Evolutionary conservation across 2,113 vertebrate genomes (phyloP).

Genomic region (Brachypodius melanocephalos): DNA sequence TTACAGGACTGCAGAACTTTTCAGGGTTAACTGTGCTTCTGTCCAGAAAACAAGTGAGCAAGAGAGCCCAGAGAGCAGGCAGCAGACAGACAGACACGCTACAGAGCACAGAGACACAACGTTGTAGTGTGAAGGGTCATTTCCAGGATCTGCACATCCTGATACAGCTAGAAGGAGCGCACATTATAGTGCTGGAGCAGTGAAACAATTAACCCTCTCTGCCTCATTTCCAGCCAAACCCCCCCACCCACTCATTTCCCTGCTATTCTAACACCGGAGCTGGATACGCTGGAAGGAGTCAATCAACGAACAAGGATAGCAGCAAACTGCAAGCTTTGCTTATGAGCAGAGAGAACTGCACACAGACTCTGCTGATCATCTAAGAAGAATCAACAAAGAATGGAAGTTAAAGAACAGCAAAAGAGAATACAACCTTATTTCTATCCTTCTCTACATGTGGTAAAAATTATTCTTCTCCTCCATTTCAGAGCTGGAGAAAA

Average conservation of each 20-base stretch:
- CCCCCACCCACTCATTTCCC: constrained; percentile 8
- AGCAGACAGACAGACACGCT: background rate
- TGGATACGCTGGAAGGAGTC: constrained; percentile 23
- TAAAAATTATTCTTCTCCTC: background rate
- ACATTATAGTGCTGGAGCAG: background rate
- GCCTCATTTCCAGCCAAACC: constrained; percentile 34
- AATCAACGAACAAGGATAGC: background rate
- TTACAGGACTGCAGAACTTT: background rate
- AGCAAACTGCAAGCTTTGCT: background rate
- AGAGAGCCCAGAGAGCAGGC: background rate
- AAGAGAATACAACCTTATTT: background rate
- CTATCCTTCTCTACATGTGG: background rate
- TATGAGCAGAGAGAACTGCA: background rate
- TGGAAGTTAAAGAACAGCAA: background rate
- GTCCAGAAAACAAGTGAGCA: background rate
- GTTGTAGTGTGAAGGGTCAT: background rate
- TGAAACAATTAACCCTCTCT: constrained; percentile 28
- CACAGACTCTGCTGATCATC: background rate
- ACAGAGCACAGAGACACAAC: background rate
- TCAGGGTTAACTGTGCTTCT: constrained; percentile 29
- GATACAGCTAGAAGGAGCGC: background rate
- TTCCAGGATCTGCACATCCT: background rate
- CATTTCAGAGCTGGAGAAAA: background rate
- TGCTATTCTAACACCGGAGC: constrained; percentile 16
- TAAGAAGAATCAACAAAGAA: background rate